Evolutionary conservation across 2,797 vertebrate genomes (phyloP).

Genomic region (Cryptoprocta ferox): DNA sequence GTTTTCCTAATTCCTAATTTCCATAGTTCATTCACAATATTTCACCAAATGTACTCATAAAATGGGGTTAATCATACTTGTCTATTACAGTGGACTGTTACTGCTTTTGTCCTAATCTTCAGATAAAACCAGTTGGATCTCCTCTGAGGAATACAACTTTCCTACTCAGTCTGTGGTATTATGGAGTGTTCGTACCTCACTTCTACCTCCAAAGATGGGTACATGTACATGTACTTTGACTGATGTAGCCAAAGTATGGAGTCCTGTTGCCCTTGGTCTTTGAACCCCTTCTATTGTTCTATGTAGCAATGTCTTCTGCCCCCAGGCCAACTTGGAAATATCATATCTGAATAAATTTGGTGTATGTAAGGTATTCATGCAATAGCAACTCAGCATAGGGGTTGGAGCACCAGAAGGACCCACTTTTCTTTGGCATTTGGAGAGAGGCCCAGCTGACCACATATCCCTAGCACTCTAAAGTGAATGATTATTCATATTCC

Average conservation of each 20-base stretch:
- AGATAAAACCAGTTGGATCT: not conserved
- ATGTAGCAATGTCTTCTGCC: not conserved
- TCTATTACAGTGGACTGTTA: not conserved
- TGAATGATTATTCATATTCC: not conserved
- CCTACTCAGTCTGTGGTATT: not conserved
- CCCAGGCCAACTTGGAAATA: not conserved
- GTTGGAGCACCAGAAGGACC: not conserved
- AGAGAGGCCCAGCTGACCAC: not conserved
- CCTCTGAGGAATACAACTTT: not conserved
- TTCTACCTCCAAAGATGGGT: not conserved
- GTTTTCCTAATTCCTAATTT: not conserved
- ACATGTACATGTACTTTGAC: not conserved
- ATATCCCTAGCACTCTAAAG: not conserved
- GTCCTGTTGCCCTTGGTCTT: not conserved
- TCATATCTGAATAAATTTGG: not conserved
- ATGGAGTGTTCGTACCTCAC: not conserved
- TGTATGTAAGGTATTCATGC: not conserved
- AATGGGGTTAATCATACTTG: not conserved
- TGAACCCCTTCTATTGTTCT: not conserved
- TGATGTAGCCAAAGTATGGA: not conserved
- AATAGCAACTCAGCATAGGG: not conserved
- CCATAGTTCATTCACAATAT: not conserved
- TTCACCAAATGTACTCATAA: slow-evolving; percentile 1
- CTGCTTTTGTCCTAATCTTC: slow-evolving; percentile 28
- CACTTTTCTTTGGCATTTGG: not conserved